Evolutionary conservation across 1,140 invertebrate species (phyloP).

Genomic region (Zaprionus lachaisei): DNA sequence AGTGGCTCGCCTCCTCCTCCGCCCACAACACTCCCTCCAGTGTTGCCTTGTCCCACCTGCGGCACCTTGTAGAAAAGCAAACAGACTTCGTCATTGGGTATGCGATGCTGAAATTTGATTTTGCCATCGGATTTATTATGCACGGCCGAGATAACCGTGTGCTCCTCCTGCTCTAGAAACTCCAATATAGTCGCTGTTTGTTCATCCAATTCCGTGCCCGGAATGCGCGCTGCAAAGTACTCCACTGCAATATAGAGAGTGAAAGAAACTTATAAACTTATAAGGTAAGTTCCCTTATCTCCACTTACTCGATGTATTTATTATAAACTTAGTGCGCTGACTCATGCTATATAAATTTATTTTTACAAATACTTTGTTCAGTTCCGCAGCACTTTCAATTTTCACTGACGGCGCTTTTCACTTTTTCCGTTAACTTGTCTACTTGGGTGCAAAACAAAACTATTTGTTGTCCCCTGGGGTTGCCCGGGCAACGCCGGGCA

Average conservation of each 20-base stretch:
- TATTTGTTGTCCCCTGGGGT: slow-evolving; percentile 65
- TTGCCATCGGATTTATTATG: slow-evolving; percentile 78
- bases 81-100: slow-evolving; percentile 82
- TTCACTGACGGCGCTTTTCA: slow-evolving; percentile 60
- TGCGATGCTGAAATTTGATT: slow-evolving; percentile 84
- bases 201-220: slow-evolving; percentile 69
- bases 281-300: not conserved
- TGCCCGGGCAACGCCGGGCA: slow-evolving; percentile 53
- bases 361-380: not conserved
- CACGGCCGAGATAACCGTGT: slow-evolving; percentile 80
- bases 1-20: slow-evolving; percentile 49
- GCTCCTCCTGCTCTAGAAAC: slow-evolving; percentile 84
- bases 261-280: not conserved
- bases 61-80: slow-evolving; percentile 84
- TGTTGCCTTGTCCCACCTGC: slow-evolving; percentile 59
- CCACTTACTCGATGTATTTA: slow-evolving; percentile 68
- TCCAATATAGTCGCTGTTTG: slow-evolving; percentile 78
- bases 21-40: slow-evolving; percentile 1
- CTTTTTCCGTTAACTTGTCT: slow-evolving; percentile 45
- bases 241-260: slow-evolving; percentile 56
- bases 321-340: slow-evolving; percentile 71
- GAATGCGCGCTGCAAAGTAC: slow-evolving; percentile 72
- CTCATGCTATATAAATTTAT: slow-evolving; percentile 47
- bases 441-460: slow-evolving; percentile 19
- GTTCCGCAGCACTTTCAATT: slow-evolving; percentile 54